These are phyloP conservation scores for Molossus molossus DNA, from an alignment of 2,797 vertebrate genomes.

Conservation along the genomic window DNA sequence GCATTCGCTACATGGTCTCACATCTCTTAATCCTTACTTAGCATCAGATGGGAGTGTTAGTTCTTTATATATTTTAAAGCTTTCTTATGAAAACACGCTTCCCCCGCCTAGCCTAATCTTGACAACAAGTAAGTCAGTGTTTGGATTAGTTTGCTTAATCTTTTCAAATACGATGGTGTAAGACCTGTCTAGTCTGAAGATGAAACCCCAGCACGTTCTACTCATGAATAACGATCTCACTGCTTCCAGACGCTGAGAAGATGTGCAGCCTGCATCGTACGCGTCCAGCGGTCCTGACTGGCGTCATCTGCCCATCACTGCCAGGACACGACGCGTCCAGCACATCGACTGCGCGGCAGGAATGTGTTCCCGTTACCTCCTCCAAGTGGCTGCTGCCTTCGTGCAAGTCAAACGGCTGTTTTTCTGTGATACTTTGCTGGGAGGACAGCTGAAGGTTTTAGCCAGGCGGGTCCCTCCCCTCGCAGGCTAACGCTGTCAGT, in stretches of 20 bases:
- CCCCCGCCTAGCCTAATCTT: neutral
- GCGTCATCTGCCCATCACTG: neutral
- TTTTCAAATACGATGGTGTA: constrained; percentile 19
- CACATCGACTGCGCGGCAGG: neutral
- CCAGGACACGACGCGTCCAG: neutral
- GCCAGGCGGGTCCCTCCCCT: constrained; percentile 3
- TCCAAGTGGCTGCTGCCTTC: neutral
- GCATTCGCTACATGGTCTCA: neutral
- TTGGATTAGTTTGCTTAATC: constrained; percentile 51
- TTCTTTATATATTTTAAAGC: neutral
- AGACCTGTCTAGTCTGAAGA: constrained; percentile 22
- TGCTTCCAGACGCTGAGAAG: neutral
- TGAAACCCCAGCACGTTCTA: neutral
- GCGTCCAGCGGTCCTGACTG: neutral
- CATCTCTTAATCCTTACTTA: neutral
- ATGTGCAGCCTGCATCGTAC: neutral
- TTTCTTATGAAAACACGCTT: neutral
- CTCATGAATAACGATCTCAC: neutral
- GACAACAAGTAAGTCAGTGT: neutral
- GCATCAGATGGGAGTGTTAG: neutral
- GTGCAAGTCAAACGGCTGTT: neutral
- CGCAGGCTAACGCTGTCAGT: neutral
- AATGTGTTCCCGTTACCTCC: neutral
- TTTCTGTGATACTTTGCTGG: neutral
- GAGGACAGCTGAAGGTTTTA: neutral